phyloP scores from a whole-genome alignment of 1,140 invertebrate species.

The Brevipalpus yothersi region DNA sequence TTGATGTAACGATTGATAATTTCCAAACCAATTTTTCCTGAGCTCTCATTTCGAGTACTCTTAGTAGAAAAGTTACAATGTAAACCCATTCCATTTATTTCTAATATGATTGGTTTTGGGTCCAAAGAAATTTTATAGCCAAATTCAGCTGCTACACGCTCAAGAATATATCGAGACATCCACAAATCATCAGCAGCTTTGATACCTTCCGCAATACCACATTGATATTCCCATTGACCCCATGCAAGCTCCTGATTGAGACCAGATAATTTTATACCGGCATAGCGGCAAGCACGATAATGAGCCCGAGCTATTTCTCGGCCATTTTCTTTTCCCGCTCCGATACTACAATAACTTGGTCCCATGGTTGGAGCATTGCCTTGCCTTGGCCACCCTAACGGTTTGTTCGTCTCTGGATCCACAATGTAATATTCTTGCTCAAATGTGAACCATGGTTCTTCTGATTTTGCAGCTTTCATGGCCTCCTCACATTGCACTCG shows the following conservation, averaged over 20 bases:
- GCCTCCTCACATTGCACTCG: slow-evolving; percentile 10
- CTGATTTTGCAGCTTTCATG: slow-evolving; percentile 21
- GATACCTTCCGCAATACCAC: slow-evolving; percentile 57
- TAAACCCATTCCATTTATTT: slow-evolving; percentile 79
- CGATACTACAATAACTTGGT: slow-evolving; percentile 87
- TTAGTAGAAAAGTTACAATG: slow-evolving; percentile 70
- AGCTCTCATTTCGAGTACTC: slow-evolving; percentile 34
- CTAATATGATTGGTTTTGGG: slow-evolving; percentile 57
- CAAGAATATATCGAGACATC: slow-evolving; percentile 63
- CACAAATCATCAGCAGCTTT: slow-evolving; percentile 64
- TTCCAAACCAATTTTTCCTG: slow-evolving; percentile 43
- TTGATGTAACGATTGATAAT: slow-evolving; percentile 28
- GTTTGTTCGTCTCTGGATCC: slow-evolving; percentile 34
- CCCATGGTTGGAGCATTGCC: slow-evolving; percentile 78
- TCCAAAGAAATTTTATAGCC: slow-evolving; percentile 66
- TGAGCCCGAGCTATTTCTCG: slow-evolving; percentile 81
- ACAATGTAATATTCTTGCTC: slow-evolving; percentile 80
- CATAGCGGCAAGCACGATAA: slow-evolving; percentile 53
- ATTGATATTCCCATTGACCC: slow-evolving; percentile 36
- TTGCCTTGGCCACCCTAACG: slow-evolving; percentile 82
- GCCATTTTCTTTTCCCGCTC: slow-evolving; percentile 74
- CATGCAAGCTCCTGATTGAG: slow-evolving; percentile 91
- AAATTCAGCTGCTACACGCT: slow-evolving; percentile 69
- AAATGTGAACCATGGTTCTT: slow-evolving; percentile 76
- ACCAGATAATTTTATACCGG: slow-evolving; percentile 64